phyloP scores from a whole-genome alignment of 2,113 vertebrate genomes.

The Oreotrochilus melanogaster region DNA sequence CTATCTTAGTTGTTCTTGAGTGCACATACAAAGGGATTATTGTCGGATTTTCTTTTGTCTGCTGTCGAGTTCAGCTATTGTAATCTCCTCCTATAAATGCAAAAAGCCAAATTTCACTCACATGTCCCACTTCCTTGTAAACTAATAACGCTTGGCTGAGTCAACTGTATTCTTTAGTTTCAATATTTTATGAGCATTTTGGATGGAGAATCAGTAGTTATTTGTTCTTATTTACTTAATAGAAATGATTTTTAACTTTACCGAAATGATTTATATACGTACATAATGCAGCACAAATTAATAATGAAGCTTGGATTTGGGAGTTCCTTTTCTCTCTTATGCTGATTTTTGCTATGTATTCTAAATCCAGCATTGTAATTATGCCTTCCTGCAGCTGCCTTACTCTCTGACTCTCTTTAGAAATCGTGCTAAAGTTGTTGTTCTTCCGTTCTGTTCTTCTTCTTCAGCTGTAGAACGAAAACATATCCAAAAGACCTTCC shows the following conservation, averaged over 20 bases:
- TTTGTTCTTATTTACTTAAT: background rate
- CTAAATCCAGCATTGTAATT: background rate
- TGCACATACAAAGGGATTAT: background rate
- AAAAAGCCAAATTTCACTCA: background rate
- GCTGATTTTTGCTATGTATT: background rate
- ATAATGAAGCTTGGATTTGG: background rate
- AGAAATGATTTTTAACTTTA: background rate
- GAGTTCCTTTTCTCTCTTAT: background rate
- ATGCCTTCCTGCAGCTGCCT: background rate
- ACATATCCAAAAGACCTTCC: constrained; percentile 78
- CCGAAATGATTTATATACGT: background rate
- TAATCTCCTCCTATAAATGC: background rate
- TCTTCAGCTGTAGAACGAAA: constrained; percentile 76
- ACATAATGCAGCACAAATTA: background rate
- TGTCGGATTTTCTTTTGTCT: background rate
- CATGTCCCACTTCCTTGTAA: background rate
- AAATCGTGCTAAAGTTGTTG: background rate
- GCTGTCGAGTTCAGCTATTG: background rate
- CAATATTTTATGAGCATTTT: background rate
- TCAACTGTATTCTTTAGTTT: background rate
- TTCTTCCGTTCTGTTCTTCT: background rate
- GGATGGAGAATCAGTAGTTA: background rate
- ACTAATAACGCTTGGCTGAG: background rate
- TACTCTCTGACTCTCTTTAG: background rate
- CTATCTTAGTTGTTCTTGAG: background rate